Evolutionary conservation across 1,140 invertebrate species (phyloP), one percentile per base, ranked within the genome.

Genomic region (Lucilia sericata): DNA sequence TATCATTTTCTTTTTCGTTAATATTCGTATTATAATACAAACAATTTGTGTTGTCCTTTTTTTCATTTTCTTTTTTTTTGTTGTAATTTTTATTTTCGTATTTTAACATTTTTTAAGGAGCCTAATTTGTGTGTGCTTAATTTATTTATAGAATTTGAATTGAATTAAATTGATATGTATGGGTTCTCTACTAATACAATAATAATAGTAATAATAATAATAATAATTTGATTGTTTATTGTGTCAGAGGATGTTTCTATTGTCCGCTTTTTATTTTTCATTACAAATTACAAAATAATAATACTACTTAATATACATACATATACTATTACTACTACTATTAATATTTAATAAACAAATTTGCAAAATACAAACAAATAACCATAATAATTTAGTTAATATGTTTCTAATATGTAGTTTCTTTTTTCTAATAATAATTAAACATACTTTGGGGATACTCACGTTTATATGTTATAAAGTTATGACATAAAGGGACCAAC

Each of bases 81-180:
- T 21, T 70, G 10, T 70, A 14, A 8, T 42, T 42, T 60, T 60
- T 60, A n/a, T 60, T 60, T 60, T 60, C n/a, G 19, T 70, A 70
- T 25, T 21, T 25, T 21, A 70, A 70, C n/a, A 10, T 70, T 70
- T 70, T 70, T 70, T 21, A 70, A 70, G 65, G 65, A 70, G 65
- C 65, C 65, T 70, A 70, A 70, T 70, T 19, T 70, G 65, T 70
- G 42, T 55, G 65, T 70, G 65, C 65, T 70, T 70, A 12, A 55
- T 17, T 70, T 70, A 42, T 42, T 42, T 42, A 42, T 8, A 70
- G 65, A 70, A 30, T 30, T 30, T 30, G 25, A 30, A 60, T 60
- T 60, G 14, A 60, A 60, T 17, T 60, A 42, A 42, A 42, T 42
- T 60, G 55, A n/a, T 19, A 55, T 70, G 65, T 70, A 70, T 70